Conservation (phyloP, 2,113 vertebrate species). For the Tachysurus vachellii region DNA sequence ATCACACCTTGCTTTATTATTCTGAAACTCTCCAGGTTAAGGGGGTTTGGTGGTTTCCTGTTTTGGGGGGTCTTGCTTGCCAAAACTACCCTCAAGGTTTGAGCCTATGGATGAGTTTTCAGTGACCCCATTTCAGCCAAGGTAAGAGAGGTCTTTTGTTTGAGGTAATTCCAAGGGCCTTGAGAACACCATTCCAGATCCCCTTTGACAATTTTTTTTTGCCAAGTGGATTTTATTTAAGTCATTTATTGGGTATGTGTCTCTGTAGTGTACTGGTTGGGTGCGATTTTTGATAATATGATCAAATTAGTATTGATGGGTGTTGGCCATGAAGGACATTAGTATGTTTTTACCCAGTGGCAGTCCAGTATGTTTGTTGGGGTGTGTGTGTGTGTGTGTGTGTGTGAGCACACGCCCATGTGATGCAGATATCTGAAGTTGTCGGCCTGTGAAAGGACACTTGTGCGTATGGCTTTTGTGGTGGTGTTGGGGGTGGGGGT, state of each 20-base stretch:
- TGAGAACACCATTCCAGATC: not conserved
- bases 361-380: not conserved
- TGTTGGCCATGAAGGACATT: not conserved
- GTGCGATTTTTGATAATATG: not conserved
- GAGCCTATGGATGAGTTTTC: not conserved
- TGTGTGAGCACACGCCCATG: conserved; percentile 1
- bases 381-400: not conserved
- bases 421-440: conserved; percentile 58
- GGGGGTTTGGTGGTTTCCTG: not conserved
- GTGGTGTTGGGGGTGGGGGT: conserved; percentile 47
- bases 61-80: not conserved
- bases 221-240: not conserved
- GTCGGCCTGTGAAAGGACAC: conserved; percentile 58
- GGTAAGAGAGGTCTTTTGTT: not conserved
- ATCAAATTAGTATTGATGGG: not conserved
- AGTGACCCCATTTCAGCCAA: not conserved
- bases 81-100: not conserved
- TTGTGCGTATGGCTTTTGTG: conserved; percentile 44
- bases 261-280: not conserved
- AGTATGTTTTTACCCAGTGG: not conserved
- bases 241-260: not conserved
- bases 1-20: not conserved
- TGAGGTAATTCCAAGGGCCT: not conserved
- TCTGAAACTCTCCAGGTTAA: not conserved
- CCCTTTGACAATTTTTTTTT: not conserved